Conservation (phyloP, 2,113 vertebrate species). For the Elaphurus davidianus region DNA sequence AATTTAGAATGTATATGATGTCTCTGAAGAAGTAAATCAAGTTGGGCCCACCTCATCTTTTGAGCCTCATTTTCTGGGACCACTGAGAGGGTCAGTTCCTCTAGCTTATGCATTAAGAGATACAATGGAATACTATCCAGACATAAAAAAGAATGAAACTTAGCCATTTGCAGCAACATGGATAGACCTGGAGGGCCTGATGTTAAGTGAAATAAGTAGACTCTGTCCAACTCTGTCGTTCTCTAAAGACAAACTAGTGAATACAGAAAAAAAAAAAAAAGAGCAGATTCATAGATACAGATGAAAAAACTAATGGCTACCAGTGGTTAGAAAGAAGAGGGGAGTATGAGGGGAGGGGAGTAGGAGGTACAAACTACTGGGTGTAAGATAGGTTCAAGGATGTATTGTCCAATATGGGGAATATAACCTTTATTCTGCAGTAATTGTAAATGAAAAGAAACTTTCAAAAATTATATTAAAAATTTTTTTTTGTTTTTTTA, state of each 20-base stretch:
- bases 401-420: not conserved
- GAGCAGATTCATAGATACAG: not conserved
- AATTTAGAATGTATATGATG: not conserved
- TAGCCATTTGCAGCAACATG: not conserved
- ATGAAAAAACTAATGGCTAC: not conserved
- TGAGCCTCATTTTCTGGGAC: not conserved
- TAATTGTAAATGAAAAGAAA: not conserved
- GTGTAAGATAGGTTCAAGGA: not conserved
- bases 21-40: not conserved
- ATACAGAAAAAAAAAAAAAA: not conserved
- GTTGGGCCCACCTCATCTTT: not conserved
- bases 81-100: not conserved
- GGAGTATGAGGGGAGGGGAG: not conserved
- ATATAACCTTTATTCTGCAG: not conserved
- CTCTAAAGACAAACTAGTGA: not conserved
- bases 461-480: not conserved
- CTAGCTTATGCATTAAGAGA: not conserved
- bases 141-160: not conserved
- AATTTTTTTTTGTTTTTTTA: no score
- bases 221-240: not conserved
- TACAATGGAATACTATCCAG: not conserved
- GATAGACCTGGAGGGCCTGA: not conserved
- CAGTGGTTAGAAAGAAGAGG: not conserved
- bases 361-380: not conserved
- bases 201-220: not conserved